These are phyloP conservation scores for Zaprionus kolodkinae DNA, from an alignment of 1,140 invertebrate species.

Conservation along the genomic window DNA sequence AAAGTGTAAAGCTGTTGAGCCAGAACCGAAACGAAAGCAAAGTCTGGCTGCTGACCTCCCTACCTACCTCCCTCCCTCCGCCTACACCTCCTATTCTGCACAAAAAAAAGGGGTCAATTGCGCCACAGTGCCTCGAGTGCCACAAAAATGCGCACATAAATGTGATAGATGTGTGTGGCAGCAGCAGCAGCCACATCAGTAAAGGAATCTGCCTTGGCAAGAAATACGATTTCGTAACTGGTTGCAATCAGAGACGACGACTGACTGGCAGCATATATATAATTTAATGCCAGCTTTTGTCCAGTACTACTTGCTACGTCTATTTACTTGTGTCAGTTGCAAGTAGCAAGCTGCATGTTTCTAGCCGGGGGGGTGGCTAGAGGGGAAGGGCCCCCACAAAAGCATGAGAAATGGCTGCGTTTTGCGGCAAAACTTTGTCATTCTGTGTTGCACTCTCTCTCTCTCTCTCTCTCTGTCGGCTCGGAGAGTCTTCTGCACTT, in stretches of 20 bases:
- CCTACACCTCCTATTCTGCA: no score
- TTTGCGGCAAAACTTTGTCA: constrained; percentile 39
- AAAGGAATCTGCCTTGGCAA: constrained; percentile 4
- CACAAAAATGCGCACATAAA: constrained; percentile 79
- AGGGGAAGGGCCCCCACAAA: constrained; percentile 9
- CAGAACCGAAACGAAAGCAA: constrained; percentile 42
- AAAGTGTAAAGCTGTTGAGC: constrained; percentile 77
- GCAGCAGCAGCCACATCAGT: constrained; percentile 24
- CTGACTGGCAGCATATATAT: constrained; percentile 31
- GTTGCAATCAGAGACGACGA: constrained; percentile 29
- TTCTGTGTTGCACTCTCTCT: constrained; percentile 31
- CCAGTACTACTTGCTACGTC: constrained; percentile 28
- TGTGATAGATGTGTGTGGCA: constrained; percentile 69
- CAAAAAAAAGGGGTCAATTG: constrained; percentile 72
- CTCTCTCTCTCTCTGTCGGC: no score
- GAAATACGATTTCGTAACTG: constrained; percentile 19
- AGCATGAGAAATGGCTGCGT: constrained; percentile 37
- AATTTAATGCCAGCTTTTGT: constrained; percentile 53
- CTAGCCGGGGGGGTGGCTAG: neutral
- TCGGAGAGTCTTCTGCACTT: constrained; percentile 24
- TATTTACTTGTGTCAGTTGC: constrained; percentile 51
- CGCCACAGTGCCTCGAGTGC: constrained; percentile 66
- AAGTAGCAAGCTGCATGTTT: constrained; percentile 20
- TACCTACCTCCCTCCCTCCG: no score
- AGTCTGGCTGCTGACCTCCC: constrained; percentile 22